Evolutionary conservation across 1,140 invertebrate species (phyloP).

Genomic region (Wiebesia pumilae): DNA sequence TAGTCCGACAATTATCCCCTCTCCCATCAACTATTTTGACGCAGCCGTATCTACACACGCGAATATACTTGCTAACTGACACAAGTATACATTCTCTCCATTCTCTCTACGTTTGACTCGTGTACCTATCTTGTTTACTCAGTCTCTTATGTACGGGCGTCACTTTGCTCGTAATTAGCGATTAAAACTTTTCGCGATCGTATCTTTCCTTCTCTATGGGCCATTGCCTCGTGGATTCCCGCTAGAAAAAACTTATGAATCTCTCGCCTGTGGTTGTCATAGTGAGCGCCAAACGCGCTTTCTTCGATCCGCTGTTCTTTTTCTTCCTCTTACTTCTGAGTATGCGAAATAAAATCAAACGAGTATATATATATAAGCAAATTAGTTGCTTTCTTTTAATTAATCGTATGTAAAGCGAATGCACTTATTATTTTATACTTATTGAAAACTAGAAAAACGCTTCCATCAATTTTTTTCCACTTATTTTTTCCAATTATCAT

Average conservation of each 20-base stretch:
- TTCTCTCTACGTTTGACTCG: no score
- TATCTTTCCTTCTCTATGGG: constrained; percentile 58
- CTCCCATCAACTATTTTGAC: neutral
- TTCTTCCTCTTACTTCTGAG: no score
- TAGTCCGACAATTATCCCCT: neutral
- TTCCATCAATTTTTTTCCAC: no score
- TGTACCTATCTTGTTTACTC: neutral
- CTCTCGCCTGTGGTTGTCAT: neutral
- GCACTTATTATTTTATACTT: neutral
- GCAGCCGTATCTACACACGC: neutral
- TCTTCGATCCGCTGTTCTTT: no score
- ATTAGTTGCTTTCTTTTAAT: neutral
- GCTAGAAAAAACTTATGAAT: neutral
- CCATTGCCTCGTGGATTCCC: constrained; percentile 42
- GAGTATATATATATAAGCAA: no score
- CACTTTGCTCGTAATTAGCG: constrained; percentile 58
- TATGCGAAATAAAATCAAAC: no score
- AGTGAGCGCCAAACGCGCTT: no score
- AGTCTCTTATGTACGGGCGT: neutral
- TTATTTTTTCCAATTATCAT: no score
- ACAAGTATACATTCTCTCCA: neutral
- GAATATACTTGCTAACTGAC: neutral
- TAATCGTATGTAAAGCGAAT: neutral
- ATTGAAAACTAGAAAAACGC: no score
- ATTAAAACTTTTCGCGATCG: constrained; percentile 61